A percentile compares a stretch with the other conserved stretches of the same genome.
These are phyloP conservation scores for Hydropsyche tenuis DNA, from an alignment of 1,140 invertebrate species.

Conservation along the genomic window DNA sequence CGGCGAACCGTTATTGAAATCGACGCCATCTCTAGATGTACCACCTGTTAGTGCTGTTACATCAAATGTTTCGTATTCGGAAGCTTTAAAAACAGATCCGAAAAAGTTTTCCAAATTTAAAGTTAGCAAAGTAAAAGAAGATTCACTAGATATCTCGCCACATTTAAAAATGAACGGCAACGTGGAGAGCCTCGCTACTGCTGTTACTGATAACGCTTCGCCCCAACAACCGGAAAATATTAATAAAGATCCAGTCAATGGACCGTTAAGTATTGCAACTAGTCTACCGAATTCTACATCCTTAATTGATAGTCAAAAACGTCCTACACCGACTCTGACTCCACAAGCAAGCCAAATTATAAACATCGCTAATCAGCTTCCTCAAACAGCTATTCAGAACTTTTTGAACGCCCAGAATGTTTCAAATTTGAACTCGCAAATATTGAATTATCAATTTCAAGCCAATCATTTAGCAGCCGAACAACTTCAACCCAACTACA, in stretches of 20 bases:
- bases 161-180: slow-evolving; percentile 47
- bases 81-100: slow-evolving; percentile 34
- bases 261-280: background rate
- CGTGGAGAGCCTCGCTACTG: background rate
- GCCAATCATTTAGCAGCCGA: slow-evolving; percentile 42
- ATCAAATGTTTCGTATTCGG: slow-evolving; percentile 28
- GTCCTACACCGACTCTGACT: slow-evolving; percentile 43
- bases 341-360: slow-evolving; percentile 44
- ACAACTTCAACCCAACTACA: slow-evolving; percentile 44
- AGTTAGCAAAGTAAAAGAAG: slow-evolving; percentile 48
- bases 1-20: background rate
- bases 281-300: slow-evolving; percentile 11
- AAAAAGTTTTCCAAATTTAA: slow-evolving; percentile 48
- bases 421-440: slow-evolving; percentile 42
- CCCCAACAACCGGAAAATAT: background rate
- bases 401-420: slow-evolving; percentile 41
- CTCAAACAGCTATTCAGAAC: slow-evolving; percentile 44
- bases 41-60: background rate
- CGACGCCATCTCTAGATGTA: too few relatives aligned
- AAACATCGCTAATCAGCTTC: slow-evolving; percentile 44
- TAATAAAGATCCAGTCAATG: background rate
- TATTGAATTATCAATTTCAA: slow-evolving; percentile 45
- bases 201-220: background rate
- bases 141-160: slow-evolving; percentile 25
- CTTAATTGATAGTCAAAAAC: slow-evolving; percentile 33